These are phyloP conservation scores for Pristionchus mayeri DNA, from an alignment of 2,888 invertebrate species.

Conservation along the genomic window DNA sequence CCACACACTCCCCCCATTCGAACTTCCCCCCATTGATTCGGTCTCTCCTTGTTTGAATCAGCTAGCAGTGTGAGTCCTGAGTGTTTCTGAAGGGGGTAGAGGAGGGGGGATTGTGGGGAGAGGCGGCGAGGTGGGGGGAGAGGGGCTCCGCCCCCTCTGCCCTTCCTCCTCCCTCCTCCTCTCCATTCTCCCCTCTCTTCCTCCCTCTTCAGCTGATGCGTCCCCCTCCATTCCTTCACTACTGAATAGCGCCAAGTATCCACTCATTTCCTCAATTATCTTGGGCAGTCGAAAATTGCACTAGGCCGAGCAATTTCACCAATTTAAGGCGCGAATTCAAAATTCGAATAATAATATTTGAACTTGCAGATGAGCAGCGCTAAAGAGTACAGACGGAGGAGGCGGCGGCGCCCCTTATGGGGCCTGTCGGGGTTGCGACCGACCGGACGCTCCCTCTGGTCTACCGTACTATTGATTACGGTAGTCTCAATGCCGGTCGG, in stretches of 20 bases:
- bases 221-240: not conserved
- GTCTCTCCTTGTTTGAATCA: not conserved
- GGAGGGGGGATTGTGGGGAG: not conserved
- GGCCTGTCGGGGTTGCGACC: not conserved
- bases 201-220: conserved; percentile 4
- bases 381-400: conserved; percentile 29
- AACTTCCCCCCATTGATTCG: conserved; percentile 16
- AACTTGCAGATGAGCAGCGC: conserved; percentile 13
- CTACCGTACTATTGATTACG: not conserved
- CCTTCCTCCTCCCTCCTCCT: not conserved
- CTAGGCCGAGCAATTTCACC: not conserved
- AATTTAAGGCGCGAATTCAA: not conserved
- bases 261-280: not conserved
- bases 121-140: not conserved
- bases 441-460: not conserved
- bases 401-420: conserved; percentile 24
- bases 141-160: not conserved
- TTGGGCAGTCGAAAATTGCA: not conserved
- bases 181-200: conserved; percentile 18
- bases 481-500: not conserved
- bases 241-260: conserved; percentile 12
- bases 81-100: conserved; percentile 23
- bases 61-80: not conserved
- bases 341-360: no score
- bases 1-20: not conserved